Conservation (phyloP, 2,888 invertebrate species). For the Limnephilus marmoratus region DNA sequence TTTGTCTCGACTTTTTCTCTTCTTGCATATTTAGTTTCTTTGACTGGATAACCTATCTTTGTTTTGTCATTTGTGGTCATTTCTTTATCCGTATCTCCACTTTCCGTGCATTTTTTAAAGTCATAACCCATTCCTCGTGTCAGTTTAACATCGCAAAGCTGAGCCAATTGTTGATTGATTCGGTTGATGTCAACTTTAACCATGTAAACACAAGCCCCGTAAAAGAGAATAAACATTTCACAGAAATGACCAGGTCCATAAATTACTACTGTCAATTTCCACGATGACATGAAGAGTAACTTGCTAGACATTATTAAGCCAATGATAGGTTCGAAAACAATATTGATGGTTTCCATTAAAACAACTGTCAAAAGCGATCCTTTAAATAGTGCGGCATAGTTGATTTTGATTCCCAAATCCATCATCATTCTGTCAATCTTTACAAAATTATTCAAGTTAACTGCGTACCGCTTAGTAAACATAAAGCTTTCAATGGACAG, state of each 20-base stretch:
- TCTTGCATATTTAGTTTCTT: background rate
- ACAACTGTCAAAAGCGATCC: background rate
- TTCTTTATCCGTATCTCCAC: background rate
- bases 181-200: background rate
- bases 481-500: background rate
- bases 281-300: background rate
- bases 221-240: background rate
- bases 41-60: background rate
- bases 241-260: background rate
- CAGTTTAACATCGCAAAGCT: background rate
- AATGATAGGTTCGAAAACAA: background rate
- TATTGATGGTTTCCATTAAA: background rate
- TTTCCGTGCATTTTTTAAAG: background rate
- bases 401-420: background rate
- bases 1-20: background rate
- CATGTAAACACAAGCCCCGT: background rate
- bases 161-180: background rate
- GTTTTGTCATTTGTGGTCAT: background rate
- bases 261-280: too few species aligned
- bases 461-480: background rate
- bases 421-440: background rate
- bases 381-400: background rate
- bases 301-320: background rate
- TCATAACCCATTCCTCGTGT: background rate
- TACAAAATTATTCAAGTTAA: background rate